Percentiles rank a stretch among this genome's conserved stretches.
Evolutionary conservation across 2,888 invertebrate species (phyloP).

Genomic region (Drosophila monieri): DNA sequence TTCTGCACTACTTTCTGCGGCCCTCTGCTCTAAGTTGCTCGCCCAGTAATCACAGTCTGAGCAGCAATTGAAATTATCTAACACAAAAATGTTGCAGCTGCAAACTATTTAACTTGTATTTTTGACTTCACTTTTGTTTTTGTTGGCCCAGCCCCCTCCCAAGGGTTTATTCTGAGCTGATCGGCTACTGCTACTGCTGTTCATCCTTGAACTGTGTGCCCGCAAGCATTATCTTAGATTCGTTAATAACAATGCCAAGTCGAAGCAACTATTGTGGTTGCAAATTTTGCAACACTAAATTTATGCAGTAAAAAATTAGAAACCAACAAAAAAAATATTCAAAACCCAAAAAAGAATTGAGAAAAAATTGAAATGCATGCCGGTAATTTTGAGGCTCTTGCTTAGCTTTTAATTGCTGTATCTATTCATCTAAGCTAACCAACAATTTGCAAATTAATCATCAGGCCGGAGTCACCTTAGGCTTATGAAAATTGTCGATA

Average conservation of each 20-base stretch:
- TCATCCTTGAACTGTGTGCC: conserved; percentile 61
- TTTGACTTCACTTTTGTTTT: background rate
- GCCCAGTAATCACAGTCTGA: conserved; percentile 28
- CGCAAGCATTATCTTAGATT: conserved; percentile 46
- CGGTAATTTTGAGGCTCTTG: conserved; percentile 39
- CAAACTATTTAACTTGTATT: conserved; percentile 1
- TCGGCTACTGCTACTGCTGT: conserved; percentile 34
- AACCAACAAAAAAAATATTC: conserved; percentile 31
- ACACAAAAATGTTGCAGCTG: conserved; percentile 44
- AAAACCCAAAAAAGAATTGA: conserved; percentile 22
- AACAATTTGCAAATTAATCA: conserved; percentile 50
- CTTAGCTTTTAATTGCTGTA: conserved; percentile 32
- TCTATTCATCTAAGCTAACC: conserved; percentile 29
- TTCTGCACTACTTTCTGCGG: conserved; percentile 70
- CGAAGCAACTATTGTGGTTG: conserved; percentile 43
- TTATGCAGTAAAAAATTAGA: conserved; percentile 51
- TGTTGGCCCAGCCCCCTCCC: conserved; percentile 39
- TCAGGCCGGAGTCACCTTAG: conserved; percentile 11
- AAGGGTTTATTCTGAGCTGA: conserved; percentile 53
- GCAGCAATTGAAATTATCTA: conserved; percentile 66
- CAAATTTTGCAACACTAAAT: conserved; percentile 54
- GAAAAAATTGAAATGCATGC: conserved; percentile 42
- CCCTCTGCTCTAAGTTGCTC: conserved; percentile 28
- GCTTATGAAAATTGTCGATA: conserved; percentile 38
- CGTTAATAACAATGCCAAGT: conserved; percentile 64